phyloP scores from a whole-genome alignment of 2,797 vertebrate species.

The Fringilla coelebs region DNA sequence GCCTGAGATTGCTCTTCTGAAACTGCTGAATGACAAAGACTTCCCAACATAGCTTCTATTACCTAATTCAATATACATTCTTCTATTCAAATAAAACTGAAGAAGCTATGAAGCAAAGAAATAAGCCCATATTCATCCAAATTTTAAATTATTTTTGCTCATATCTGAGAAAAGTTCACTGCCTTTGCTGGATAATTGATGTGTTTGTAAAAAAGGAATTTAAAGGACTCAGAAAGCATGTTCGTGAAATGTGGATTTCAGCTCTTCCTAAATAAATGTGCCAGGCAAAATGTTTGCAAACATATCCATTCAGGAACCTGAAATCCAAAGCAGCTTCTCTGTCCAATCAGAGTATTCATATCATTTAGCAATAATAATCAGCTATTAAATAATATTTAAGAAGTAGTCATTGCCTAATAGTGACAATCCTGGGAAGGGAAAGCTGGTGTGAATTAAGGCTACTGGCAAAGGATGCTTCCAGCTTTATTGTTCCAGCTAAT shows the following conservation, averaged over 20 bases:
- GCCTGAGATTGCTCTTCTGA: background rate
- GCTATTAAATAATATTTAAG: conserved; percentile 42
- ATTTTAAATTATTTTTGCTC: conserved; percentile 29
- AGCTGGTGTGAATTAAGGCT: conserved; percentile 21
- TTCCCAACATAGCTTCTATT: background rate
- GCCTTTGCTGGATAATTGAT: background rate
- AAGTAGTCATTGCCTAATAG: conserved; percentile 19
- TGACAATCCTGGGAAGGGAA: background rate
- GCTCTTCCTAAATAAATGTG: background rate
- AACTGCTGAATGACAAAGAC: background rate
- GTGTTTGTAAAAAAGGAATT: background rate
- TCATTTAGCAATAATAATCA: conserved; percentile 13
- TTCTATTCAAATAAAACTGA: conserved; percentile 5
- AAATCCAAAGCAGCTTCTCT: background rate
- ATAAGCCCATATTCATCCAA: background rate
- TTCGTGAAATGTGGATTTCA: background rate
- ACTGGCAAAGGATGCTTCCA: background rate
- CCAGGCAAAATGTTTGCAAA: background rate
- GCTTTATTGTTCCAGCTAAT: conserved; percentile 3
- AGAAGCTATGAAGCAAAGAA: conserved; percentile 3
- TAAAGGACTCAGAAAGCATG: background rate
- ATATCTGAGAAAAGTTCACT: background rate
- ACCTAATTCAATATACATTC: background rate
- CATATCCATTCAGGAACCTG: background rate
- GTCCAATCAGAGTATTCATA: background rate